Evolutionary conservation across 2,888 invertebrate species (phyloP), one percentile per base, ranked within the genome.

Genomic region (Agrotis clavis): DNA sequence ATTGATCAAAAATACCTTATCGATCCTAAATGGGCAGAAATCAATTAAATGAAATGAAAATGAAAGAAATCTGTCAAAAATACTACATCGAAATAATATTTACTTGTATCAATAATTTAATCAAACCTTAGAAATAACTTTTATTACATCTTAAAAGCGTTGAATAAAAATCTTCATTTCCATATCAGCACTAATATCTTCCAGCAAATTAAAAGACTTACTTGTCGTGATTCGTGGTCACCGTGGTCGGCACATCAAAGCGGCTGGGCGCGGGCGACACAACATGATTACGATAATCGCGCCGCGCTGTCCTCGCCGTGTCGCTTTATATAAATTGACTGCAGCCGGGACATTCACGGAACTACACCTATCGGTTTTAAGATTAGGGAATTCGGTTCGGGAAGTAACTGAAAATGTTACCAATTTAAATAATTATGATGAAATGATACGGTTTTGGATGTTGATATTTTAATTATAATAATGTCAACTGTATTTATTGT

Each of bases 281-380:
- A 83, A 86, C 86, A 86, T 86, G 91, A 92, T 91, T 90, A 91
- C 90, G 87, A 87, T 88, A 88, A 90, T 89, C 89, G 90, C 85
- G 88, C 84, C 87, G 87, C 84, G 78, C 77, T 85, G 88, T 88
- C 89, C 82, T 83, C 89, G 86, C 83, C 81, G 83, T 84, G 83
- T 87, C 87, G 80, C 83, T 81, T 83, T 79, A 74, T 79, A 86
- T 88, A 86, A 84, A 86, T 86, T 83, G 77, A 79, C 68, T 74
- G 81, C 71, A 84, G 51, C 77, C 41, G 47, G 68, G 50, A 74
- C 67, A 84, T 86, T 82, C 85, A 87, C 60, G 53, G 66, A 0
- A 16, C 30, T 62, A 79, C 48, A 1, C 2, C 3, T 41, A n/a
- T 13, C 7, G 14, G 18, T 18, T 59, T 54, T 14, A 25, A 59